Percentiles rank a stretch among this genome's conserved stretches.
Evolutionary conservation across 2,888 invertebrate species (phyloP).

Genomic region (Strigamia maritima): DNA sequence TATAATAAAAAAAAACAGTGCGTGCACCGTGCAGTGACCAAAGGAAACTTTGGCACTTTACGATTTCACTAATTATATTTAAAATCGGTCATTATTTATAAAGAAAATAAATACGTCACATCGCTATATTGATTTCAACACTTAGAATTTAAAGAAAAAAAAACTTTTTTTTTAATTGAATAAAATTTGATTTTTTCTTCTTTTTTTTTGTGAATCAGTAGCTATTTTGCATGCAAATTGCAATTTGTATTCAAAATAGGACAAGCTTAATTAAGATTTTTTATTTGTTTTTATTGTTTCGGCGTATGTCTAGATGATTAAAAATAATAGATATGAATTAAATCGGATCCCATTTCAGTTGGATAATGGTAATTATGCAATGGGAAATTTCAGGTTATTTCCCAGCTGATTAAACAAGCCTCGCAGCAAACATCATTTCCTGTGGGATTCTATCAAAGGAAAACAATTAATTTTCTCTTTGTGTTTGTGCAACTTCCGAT

Average conservation of each 20-base stretch:
- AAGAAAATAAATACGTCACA: too few relatives aligned
- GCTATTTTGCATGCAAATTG: neutral
- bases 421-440: neutral
- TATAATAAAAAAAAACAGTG: too few relatives aligned
- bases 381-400: slow-evolving; percentile 10
- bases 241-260: neutral
- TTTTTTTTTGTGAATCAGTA: too few relatives aligned
- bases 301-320: neutral
- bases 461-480: slow-evolving; percentile 10
- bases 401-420: slow-evolving; percentile 10
- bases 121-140: too few relatives aligned
- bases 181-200: too few relatives aligned
- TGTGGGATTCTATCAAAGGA: slow-evolving; percentile 15
- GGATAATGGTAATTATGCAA: slow-evolving; percentile 1
- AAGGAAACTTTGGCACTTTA: too few relatives aligned
- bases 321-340: neutral
- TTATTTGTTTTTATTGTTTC: neutral
- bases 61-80: too few relatives aligned
- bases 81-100: too few relatives aligned
- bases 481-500: neutral
- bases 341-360: neutral
- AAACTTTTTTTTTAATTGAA: too few relatives aligned
- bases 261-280: neutral
- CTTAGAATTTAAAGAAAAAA: too few relatives aligned
- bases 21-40: too few relatives aligned